phyloP scores from a whole-genome alignment of 2,113 vertebrate genomes.

The Numenius arquata region DNA sequence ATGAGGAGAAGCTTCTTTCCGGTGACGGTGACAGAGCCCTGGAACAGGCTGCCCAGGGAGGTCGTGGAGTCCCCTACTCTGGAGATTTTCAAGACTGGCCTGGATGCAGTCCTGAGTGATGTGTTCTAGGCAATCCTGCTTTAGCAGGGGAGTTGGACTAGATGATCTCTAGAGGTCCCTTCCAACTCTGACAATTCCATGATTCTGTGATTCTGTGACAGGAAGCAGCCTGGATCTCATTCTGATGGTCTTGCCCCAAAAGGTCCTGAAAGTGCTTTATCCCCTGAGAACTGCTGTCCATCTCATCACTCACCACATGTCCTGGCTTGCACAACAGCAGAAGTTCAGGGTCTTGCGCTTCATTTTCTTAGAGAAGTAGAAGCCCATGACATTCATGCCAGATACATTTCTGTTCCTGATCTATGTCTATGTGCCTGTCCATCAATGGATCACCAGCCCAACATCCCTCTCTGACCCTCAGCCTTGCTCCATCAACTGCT shows the following conservation, averaged over 20 bases:
- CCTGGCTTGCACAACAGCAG: neutral
- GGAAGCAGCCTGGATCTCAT: neutral
- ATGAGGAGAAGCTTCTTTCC: too few relatives aligned
- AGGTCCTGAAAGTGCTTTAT: neutral
- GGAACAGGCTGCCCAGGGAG: too few relatives aligned
- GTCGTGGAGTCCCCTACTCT: too few relatives aligned
- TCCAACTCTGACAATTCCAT: too few relatives aligned
- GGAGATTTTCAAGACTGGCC: too few relatives aligned
- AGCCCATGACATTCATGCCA: fast-evolving
- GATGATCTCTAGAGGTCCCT: too few relatives aligned
- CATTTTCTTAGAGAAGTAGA: neutral
- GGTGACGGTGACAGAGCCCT: too few relatives aligned
- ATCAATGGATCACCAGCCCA: neutral
- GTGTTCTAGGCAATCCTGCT: too few relatives aligned
- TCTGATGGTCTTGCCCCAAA: neutral
- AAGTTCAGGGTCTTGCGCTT: neutral
- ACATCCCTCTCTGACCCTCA: neutral
- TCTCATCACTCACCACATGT: neutral
- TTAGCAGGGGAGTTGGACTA: too few relatives aligned
- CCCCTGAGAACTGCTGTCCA: neutral
- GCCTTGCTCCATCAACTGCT: neutral
- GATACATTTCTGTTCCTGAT: fast-evolving
- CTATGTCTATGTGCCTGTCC: neutral
- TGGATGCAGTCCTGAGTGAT: too few relatives aligned
- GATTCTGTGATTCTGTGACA: too few relatives aligned